Evolutionary conservation across 2,797 vertebrate genomes (phyloP), one percentile per base, ranked within the genome.

Genomic region (Halcyon leucocephala): DNA sequence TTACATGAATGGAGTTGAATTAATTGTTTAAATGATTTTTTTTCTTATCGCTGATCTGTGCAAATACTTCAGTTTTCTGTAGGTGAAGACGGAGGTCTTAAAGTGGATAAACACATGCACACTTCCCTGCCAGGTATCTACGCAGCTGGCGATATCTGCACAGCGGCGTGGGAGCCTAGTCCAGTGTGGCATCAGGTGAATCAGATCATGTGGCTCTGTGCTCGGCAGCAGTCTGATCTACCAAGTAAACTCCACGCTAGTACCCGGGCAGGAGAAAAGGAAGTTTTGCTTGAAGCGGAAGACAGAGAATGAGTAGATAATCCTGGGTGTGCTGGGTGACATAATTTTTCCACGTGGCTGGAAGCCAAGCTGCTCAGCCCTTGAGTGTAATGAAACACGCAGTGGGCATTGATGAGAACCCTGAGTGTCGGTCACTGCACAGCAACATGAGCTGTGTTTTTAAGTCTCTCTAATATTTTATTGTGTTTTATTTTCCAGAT

Each of bases 141-240:
- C 3, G 99, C 99, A 3, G 99, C 99, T 8, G 99, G 99, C 37
- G 99, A 99, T 6, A 98, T 99, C 91, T 99, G 99, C 97, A 99
- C 98, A 0, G 98, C 98, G 0, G 97, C 98, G 19, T 99, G 99
- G 99, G 97, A 98, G n/a, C 98, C 96, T 2, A 99, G 99, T 73
- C 92, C 98, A 0, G 86, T 98, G 67, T 99, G 99, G 99, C 99
- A 99, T 86, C 99, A 99, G 99, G 99, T 99, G 96, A 73, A 28
- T 25, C 8, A 1, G 22, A 17, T 49, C 14, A 4, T 6, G 12
- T 0, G 0, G 5, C 7, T 25, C 12, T 19, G 52, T 1, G 2
- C 52, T 71, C 21, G 12, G 86, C 28, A 37, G 55, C 33, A 24
- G 26, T 16, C 31, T 28, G 1, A 57, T 24, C 57, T 22, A 6